Evolutionary conservation across 2,113 vertebrate species (phyloP).

Genomic region (Rhynchomys soricoides): DNA sequence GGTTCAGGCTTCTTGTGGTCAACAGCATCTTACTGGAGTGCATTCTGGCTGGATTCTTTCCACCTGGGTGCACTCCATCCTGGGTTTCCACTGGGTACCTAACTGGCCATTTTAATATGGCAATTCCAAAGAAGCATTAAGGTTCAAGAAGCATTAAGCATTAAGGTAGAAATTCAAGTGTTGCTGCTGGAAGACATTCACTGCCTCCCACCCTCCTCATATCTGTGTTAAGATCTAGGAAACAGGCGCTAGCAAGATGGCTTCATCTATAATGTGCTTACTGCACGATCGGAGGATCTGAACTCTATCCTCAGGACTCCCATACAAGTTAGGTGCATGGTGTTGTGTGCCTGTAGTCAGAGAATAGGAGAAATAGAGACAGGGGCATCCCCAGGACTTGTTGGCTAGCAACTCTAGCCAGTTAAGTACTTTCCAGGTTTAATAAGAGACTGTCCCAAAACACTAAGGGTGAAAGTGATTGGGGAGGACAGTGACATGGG

Average conservation of each 20-base stretch:
- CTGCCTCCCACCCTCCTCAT: not conserved
- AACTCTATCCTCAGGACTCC: too few relatives aligned
- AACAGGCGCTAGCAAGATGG: not conserved
- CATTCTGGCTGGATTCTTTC: not conserved
- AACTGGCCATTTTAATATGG: not conserved
- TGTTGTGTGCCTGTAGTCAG: not conserved
- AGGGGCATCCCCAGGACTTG: not conserved
- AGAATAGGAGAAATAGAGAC: too few relatives aligned
- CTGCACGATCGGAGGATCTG: not conserved
- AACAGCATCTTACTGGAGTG: fast-evolving
- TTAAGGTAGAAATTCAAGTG: not conserved
- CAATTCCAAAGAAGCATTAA: not conserved
- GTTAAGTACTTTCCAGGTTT: too few relatives aligned
- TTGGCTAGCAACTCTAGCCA: not conserved
- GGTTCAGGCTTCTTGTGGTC: fast-evolving
- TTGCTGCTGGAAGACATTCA: fast-evolving
- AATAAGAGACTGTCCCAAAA: not conserved
- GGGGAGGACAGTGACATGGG: not conserved
- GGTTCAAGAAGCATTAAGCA: fast-evolving
- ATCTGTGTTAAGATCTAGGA: fast-evolving
- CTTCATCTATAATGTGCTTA: not conserved
- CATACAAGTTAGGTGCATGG: too few relatives aligned
- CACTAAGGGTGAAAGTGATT: not conserved
- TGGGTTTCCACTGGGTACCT: fast-evolving
- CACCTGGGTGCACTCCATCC: fast-evolving